A percentile compares a stretch with the other conserved stretches of the same genome.
Evolutionary conservation across 1,140 invertebrate species (phyloP).

Genomic region (Pentalonia nigronervosa): DNA sequence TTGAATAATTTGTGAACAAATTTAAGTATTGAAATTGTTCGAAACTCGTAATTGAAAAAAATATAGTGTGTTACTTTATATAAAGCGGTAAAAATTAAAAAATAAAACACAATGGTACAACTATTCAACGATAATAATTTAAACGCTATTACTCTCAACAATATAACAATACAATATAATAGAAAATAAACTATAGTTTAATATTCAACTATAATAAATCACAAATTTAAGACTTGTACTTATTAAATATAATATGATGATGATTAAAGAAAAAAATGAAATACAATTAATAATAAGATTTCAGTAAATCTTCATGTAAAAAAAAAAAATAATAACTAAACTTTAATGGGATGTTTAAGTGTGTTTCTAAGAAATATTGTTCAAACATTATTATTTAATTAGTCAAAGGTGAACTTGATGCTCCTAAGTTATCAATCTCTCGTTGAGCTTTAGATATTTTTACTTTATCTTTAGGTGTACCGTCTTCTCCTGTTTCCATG

Average conservation of each 20-base stretch:
- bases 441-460: conserved; percentile 92
- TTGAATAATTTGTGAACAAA: conserved; percentile 1
- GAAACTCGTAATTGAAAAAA: conserved; percentile 21
- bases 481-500: conserved; percentile 86
- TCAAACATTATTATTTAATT: conserved; percentile 29
- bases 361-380: background rate
- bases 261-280: background rate
- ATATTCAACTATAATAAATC: conserved; percentile 57
- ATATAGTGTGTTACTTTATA: background rate
- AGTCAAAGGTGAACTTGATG: conserved; percentile 63
- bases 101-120: conserved; percentile 32
- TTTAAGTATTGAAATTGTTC: conserved; percentile 24
- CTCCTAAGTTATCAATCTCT: conserved; percentile 80
- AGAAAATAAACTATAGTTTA: conserved; percentile 57
- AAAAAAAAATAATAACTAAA: conserved; percentile 40
- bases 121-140: conserved; percentile 58
- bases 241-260: conserved; percentile 53
- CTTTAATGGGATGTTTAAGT: conserved; percentile 52
- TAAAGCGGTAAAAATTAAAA: conserved; percentile 1
- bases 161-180: conserved; percentile 57
- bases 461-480: conserved; percentile 88
- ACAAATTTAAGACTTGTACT: conserved; percentile 42
- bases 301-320: conserved; percentile 9
- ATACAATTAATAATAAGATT: conserved; percentile 17
- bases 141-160: conserved; percentile 54